phyloP scores from a whole-genome alignment of 2,113 vertebrate genomes.

The Hypocryptadius cinnamomeus region DNA sequence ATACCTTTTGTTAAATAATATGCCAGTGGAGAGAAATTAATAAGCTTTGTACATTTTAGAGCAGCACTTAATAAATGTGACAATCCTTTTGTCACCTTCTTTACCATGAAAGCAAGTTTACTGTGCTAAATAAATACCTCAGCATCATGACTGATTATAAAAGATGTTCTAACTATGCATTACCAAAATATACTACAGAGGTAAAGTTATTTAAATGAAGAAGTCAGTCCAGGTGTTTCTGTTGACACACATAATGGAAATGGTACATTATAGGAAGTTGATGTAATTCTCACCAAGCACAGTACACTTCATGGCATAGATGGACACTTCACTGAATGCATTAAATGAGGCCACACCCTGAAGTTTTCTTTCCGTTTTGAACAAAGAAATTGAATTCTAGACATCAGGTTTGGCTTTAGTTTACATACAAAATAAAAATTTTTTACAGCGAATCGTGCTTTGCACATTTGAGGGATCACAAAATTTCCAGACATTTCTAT shows the following conservation, averaged over 20 bases:
- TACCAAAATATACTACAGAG: not conserved
- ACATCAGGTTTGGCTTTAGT: not conserved
- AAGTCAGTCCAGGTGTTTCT: not conserved
- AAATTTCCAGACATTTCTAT: not conserved
- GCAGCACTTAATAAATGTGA: not conserved
- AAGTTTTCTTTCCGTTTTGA: not conserved
- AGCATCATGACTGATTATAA: not conserved
- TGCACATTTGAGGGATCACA: not conserved
- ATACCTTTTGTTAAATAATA: not conserved
- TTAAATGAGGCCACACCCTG: not conserved
- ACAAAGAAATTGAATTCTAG: not conserved
- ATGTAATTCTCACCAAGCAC: not conserved
- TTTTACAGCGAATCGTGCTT: not conserved
- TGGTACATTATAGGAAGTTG: not conserved
- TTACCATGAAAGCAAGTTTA: not conserved
- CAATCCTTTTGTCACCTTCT: not conserved
- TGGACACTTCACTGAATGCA: not conserved
- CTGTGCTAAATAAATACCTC: not conserved
- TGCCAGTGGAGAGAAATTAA: not conserved
- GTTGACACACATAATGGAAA: not conserved
- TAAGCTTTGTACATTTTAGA: not conserved
- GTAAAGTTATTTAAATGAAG: not conserved
- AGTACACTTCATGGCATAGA: not conserved
- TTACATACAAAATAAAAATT: not conserved
- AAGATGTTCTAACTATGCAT: not conserved